These are phyloP conservation scores for Lithophane leautieri DNA, from an alignment of 2,888 invertebrate species.

Conservation along the genomic window DNA sequence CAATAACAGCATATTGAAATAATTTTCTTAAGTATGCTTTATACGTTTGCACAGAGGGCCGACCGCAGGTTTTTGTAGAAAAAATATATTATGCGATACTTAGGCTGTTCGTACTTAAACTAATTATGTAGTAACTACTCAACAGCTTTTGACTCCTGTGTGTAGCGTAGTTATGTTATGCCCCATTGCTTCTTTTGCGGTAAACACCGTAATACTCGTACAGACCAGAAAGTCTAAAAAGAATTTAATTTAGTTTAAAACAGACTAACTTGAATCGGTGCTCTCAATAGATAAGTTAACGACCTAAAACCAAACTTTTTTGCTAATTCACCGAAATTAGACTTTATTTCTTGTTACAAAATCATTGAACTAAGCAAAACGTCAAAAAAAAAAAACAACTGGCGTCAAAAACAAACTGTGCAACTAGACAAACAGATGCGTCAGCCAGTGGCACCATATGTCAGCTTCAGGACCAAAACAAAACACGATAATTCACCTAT, in stretches of 20 bases:
- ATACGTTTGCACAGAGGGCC: constrained; percentile 56
- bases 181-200: constrained; percentile 32
- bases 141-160: constrained; percentile 39
- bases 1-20: constrained; percentile 64
- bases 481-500: constrained; percentile 66
- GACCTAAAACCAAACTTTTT: constrained; percentile 26
- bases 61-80: constrained; percentile 56
- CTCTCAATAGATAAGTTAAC: background rate
- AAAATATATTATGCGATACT: constrained; percentile 51
- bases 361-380: constrained; percentile 18
- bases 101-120: constrained; percentile 51
- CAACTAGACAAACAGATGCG: constrained; percentile 68
- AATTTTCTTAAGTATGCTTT: constrained; percentile 58
- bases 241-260: constrained; percentile 17
- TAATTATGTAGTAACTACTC: constrained; percentile 59
- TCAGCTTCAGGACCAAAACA: constrained; percentile 69
- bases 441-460: constrained; percentile 73
- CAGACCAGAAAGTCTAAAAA: background rate
- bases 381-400: constrained; percentile 34
- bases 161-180: constrained; percentile 32
- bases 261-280: background rate
- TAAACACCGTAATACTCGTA: constrained; percentile 14
- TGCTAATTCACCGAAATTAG: constrained; percentile 17
- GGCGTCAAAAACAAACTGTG: constrained; percentile 47
- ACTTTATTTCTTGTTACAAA: constrained; percentile 18